Base-by-base conservation (phyloP, 2,888 invertebrate genomes). In the Lochmaea capreae region DNA sequence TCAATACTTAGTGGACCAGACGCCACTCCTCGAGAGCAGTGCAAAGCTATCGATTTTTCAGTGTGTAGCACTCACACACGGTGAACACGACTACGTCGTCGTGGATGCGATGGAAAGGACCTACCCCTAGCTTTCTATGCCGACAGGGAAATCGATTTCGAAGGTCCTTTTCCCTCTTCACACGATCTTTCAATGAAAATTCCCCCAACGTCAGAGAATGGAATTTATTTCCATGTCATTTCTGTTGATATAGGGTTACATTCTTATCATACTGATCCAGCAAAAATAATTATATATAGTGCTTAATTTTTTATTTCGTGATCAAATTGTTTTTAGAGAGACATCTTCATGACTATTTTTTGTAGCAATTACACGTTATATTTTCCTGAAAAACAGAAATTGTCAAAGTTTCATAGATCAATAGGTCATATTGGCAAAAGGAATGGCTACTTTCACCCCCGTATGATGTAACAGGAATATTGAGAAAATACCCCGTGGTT, bases 91-190 rank as follows among this genome's bases (percentile, higher is more conserved):
- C 39, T 61, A 61, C 61, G 39, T 43, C 42, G 39, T 39, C 42
- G 39, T 63, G 12, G 62, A 63, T 63, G 62, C 71, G 67, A 71
- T 73, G 66, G 75, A 77, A 76, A 77, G 78, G 79, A 79, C 78
- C 79, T 78, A 78, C 79, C 79, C 76, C 78, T 73, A 70, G 76
- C 39, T 61, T 74, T 71, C 71, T 59, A 71, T 65, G 26, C 67
- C 22, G 61, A 39, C 61, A 16, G 43, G 66, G 63, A 71, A 71
- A 74, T 74, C 71, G 74, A 74, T 74, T 71, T 65, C 43, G 49
- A 61, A 68, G 43, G 65, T 33, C 62, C 33, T 39, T 62, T 62
- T 62, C 62, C 62, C 62, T 62, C 62, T 62, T 62, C 10, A 10
- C 43, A 11, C 16, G n/a, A 63, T 63, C 39, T 63, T 63, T 63